Base-by-base conservation (phyloP, 2,888 invertebrate species). In the Helobdella robusta region DNA sequence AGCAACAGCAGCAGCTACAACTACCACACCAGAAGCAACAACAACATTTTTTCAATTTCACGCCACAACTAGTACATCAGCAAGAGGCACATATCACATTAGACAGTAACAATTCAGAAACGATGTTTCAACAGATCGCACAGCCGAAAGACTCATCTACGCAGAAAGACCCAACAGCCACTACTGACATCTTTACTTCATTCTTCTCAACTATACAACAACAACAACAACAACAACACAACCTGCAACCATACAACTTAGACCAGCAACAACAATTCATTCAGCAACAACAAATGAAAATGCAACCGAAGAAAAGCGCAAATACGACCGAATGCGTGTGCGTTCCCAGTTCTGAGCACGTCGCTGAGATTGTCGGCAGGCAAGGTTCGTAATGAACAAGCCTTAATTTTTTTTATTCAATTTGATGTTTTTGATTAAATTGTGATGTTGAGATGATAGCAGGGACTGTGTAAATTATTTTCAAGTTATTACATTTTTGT, bases 251-350 rank as follows among this genome's bases (percentile, higher is more conserved):
- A 8, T 32, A 30, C 8, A n/a, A 56, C 5, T 28, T 30, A 4
- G 30, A 56, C 6, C 56, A 56, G 56, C 20, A 30, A 30, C 32
- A 30, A n/a, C 30, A 56, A 30, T 56, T 25, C 56, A 8, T 56
- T 6, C 56, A 28, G 28, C 56, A 56, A 30, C n/a, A 30, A n/a
- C 25, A n/a, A 25, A n/a, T 25, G 6, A 30, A 20, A n/a, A 25
- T 56, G 32, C 32, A 32, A 28, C 54, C 56, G 25, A 67, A 60
- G 46, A 68, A 65, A 60, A 71, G 69, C 61, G 92, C 92, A 83
- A 98, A 97, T 83, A 95, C 94, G 89, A 98, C 97, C 68, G 95
- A 97, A 84, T 94, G 94, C 82, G 98, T 98, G 73, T 94, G 94
- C 72, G 98, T 98, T 73, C 98, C 98, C 20, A 93, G 93, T 77